These are phyloP conservation scores for Tanypteryx hageni DNA, from an alignment of 2,888 invertebrate genomes.

Conservation along the genomic window DNA sequence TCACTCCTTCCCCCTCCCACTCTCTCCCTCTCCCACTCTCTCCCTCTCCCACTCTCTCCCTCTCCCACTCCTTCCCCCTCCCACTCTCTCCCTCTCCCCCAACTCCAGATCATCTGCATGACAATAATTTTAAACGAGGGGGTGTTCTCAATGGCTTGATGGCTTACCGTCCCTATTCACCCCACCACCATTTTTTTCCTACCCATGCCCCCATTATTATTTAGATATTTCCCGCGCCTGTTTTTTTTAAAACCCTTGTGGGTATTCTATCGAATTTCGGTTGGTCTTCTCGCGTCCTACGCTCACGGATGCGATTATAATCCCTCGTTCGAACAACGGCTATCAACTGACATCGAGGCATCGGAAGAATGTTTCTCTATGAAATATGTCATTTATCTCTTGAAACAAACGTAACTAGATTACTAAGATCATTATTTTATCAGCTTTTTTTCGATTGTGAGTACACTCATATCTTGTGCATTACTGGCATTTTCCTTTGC, in stretches of 20 bases:
- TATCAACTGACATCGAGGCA: neutral
- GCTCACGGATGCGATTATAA: neutral
- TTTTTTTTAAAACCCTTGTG: conserved; percentile 14
- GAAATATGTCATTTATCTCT: too few relatives aligned
- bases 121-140: conserved; percentile 61
- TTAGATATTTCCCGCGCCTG: conserved; percentile 45
- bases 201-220: conserved; percentile 40
- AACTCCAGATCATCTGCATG: conserved; percentile 53
- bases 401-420: too few relatives aligned
- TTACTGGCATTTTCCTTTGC: too few relatives aligned
- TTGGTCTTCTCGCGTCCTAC: neutral
- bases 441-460: too few relatives aligned
- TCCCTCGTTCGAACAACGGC: neutral
- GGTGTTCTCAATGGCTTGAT: conserved; percentile 63
- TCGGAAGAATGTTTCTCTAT: too few relatives aligned
- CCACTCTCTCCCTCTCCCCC: neutral
- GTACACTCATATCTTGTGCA: too few relatives aligned
- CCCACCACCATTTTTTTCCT: conserved; percentile 37
- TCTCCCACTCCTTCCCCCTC: neutral
- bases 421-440: too few relatives aligned
- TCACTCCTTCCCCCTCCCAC: neutral
- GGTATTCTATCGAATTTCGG: conserved; percentile 39
- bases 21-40: neutral
- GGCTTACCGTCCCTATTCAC: conserved; percentile 53
- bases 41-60: neutral